Evolutionary conservation across 2,797 vertebrate genomes (phyloP).

Genomic region (Rhodeus uyekii): DNA sequence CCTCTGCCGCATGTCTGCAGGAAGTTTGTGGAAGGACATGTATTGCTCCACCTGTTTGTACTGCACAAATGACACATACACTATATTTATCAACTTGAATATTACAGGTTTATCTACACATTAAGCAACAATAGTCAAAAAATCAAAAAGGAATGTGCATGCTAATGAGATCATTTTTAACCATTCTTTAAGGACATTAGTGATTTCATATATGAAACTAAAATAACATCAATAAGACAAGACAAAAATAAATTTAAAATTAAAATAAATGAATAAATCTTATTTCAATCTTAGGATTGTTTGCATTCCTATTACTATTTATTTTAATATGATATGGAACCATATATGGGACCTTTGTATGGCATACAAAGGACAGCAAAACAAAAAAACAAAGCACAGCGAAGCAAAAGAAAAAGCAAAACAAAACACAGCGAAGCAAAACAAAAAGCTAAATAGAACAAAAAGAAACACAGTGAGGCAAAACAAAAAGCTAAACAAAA

Average conservation of each 20-base stretch:
- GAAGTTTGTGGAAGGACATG: slow-evolving; percentile 99
- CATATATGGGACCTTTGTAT: background rate
- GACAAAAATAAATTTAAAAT: background rate
- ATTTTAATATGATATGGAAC: no score
- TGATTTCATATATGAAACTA: background rate
- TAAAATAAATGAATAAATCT: no score
- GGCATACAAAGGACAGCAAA: background rate
- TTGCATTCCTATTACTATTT: background rate
- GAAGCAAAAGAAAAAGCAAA: background rate
- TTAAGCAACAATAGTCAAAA: background rate
- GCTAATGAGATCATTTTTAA: background rate
- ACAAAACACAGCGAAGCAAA: background rate
- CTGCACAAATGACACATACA: slow-evolving; percentile 67
- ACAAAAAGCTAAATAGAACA: background rate
- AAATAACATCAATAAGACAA: background rate
- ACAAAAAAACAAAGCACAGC: background rate
- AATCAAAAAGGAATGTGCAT: background rate
- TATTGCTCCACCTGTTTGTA: slow-evolving; percentile 99
- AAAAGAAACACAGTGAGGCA: background rate
- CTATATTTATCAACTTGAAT: background rate
- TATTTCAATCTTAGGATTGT: background rate
- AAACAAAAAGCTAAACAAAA: fast-evolving
- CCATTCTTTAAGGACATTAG: background rate
- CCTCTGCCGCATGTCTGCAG: slow-evolving; percentile 92
- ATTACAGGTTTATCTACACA: background rate